Evolutionary conservation across 2,888 invertebrate genomes (phyloP).

Genomic region (Andrena camellia): DNA sequence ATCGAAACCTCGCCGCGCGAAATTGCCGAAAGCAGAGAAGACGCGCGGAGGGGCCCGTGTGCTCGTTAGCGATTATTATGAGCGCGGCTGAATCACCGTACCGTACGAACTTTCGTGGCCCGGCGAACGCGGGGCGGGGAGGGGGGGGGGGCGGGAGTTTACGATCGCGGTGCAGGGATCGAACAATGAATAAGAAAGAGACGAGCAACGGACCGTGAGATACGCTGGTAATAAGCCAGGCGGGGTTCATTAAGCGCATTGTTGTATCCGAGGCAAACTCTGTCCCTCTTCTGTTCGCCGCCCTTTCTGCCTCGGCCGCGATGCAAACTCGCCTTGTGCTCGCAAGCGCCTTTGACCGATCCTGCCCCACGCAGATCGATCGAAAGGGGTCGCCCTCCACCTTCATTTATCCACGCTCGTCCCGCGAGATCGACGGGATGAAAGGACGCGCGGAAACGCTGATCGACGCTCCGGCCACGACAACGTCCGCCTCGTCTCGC

Average conservation of each 20-base stretch:
- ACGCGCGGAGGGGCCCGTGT: slow-evolving; percentile 24
- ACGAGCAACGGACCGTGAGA: slow-evolving; percentile 77
- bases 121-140: background rate
- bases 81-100: slow-evolving; percentile 69
- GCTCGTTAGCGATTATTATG: slow-evolving; percentile 76
- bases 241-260: slow-evolving; percentile 84
- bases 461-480: slow-evolving; percentile 2
- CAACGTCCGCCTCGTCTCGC: background rate
- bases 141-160: slow-evolving; percentile 66
- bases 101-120: slow-evolving; percentile 44
- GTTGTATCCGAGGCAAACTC: slow-evolving; percentile 75
- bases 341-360: slow-evolving; percentile 67
- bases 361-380: slow-evolving; percentile 63
- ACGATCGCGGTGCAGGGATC: slow-evolving; percentile 75
- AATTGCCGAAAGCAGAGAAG: slow-evolving; percentile 58
- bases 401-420: slow-evolving; percentile 61
- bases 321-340: slow-evolving; percentile 6
- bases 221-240: slow-evolving; percentile 82
- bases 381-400: slow-evolving; percentile 48
- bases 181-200: slow-evolving; percentile 78
- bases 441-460: slow-evolving; percentile 45
- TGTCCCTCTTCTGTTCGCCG: slow-evolving; percentile 14
- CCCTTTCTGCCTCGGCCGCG: slow-evolving; percentile 8
- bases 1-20: slow-evolving; percentile 62
- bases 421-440: slow-evolving; percentile 49